Percentiles rank a stretch among this genome's conserved stretches.
Conservation (phyloP, 2,113 vertebrate genomes). For the Sitta europaea region DNA sequence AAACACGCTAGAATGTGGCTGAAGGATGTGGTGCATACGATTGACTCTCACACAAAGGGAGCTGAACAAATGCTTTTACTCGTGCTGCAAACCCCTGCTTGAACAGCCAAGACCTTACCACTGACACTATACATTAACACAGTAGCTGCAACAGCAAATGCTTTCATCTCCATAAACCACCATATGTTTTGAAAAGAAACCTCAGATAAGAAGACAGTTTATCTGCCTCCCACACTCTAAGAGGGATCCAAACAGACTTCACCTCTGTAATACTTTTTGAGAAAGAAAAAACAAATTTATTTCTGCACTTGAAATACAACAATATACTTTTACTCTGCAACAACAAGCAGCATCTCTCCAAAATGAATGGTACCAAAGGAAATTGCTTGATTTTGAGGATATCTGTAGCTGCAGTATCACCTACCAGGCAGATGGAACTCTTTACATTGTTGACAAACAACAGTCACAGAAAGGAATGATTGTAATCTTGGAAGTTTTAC, state of each 20-base stretch:
- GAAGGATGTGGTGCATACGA: background rate
- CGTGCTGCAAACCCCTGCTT: background rate
- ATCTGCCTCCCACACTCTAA: background rate
- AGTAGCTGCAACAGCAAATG: background rate
- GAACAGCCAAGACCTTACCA: background rate
- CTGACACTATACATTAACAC: background rate
- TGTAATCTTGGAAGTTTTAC: background rate
- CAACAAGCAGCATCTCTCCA: background rate
- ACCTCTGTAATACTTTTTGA: background rate
- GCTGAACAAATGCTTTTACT: constrained; percentile 1
- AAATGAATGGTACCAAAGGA: background rate
- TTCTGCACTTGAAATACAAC: background rate
- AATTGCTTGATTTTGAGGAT: background rate
- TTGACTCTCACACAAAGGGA: background rate
- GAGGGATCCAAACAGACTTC: background rate
- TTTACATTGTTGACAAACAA: background rate
- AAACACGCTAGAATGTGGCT: background rate
- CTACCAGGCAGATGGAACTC: background rate
- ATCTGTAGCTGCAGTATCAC: background rate
- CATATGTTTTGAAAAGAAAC: background rate
- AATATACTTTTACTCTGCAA: background rate
- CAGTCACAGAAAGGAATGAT: background rate
- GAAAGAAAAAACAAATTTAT: background rate
- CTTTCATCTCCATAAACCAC: background rate
- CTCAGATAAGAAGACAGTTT: background rate